These are phyloP conservation scores for Watsonalla cultraria DNA, from an alignment of 2,888 invertebrate species.

Conservation along the genomic window DNA sequence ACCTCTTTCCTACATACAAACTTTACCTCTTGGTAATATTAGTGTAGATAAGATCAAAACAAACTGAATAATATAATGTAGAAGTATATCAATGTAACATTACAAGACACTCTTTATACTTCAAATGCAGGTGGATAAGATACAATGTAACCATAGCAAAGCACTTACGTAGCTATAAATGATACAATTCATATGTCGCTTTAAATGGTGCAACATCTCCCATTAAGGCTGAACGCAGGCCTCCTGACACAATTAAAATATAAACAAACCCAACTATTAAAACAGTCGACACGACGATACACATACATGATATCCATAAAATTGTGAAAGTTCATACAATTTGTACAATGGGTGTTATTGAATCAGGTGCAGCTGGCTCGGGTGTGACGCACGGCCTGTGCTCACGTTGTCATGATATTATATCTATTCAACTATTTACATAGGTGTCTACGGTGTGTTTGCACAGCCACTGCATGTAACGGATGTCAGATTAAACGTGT, in stretches of 20 bases:
- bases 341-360: not conserved
- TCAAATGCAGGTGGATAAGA: too few species aligned
- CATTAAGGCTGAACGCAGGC: not conserved
- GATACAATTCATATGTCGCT: too few species aligned
- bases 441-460: conserved; percentile 17
- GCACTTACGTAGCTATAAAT: too few species aligned
- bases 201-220: not conserved
- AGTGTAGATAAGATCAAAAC: too few species aligned
- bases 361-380: not conserved
- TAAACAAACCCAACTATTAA: not conserved
- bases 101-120: too few species aligned
- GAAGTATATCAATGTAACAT: too few species aligned
- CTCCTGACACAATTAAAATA: not conserved
- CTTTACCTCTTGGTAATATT: too few species aligned
- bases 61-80: too few species aligned
- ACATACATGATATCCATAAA: not conserved
- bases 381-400: conserved; percentile 5
- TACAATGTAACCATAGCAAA: too few species aligned
- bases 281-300: not conserved
- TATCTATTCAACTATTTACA: conserved; percentile 9
- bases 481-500: not conserved
- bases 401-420: not conserved
- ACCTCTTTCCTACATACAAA: too few species aligned
- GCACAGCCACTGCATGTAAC: conserved; percentile 1
- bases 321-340: not conserved